Evolutionary conservation across 2,113 vertebrate species (phyloP).

Genomic region (Amia ocellicauda): DNA sequence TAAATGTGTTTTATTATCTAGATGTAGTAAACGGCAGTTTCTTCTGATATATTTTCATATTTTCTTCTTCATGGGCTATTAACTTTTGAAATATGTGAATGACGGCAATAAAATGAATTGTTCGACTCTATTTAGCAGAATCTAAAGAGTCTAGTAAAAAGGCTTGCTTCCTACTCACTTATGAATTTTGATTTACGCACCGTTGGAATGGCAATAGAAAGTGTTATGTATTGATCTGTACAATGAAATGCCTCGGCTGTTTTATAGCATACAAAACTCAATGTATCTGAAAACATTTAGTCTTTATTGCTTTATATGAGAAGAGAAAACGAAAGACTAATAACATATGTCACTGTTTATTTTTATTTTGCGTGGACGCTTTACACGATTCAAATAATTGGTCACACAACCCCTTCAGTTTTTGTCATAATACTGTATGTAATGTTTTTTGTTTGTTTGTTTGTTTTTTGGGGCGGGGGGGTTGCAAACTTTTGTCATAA

Average conservation of each 20-base stretch:
- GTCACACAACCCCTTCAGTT: no score
- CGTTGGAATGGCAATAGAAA: slow-evolving; percentile 34
- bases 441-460: no score
- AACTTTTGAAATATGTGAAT: slow-evolving; percentile 74
- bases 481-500: no score
- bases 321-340: slow-evolving; percentile 43
- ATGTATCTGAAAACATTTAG: slow-evolving; percentile 21
- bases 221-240: slow-evolving; percentile 42
- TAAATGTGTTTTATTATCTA: no score
- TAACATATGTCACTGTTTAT: no score
- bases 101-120: slow-evolving; percentile 77
- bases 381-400: no score
- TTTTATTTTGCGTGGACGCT: no score
- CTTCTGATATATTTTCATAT: slow-evolving; percentile 70
- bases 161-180: slow-evolving; percentile 48
- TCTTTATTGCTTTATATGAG: slow-evolving; percentile 11
- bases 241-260: slow-evolving; percentile 24
- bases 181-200: slow-evolving; percentile 50
- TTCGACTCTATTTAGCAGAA: slow-evolving; percentile 79
- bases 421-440: no score
- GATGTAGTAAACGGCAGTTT: slow-evolving; percentile 34
- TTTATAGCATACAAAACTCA: slow-evolving; percentile 14
- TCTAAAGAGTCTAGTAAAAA: slow-evolving; percentile 47
- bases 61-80: slow-evolving; percentile 78
- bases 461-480: no score